Conservation (phyloP, 2,113 vertebrate species). For the Petroica traversi region DNA sequence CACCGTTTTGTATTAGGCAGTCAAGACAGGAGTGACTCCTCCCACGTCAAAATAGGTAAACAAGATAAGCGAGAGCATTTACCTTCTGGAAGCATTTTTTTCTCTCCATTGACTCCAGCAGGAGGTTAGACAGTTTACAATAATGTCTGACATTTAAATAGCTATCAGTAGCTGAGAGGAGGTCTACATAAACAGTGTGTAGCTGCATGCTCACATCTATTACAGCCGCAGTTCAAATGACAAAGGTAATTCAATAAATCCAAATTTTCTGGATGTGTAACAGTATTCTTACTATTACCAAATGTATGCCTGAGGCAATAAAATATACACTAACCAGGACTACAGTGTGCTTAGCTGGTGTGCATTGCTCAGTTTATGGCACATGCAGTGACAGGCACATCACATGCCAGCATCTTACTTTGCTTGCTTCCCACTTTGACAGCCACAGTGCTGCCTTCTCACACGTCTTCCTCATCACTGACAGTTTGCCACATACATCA, state of each 20-base stretch:
- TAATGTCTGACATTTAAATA: background rate
- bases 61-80: background rate
- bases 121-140: background rate
- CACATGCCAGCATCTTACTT: background rate
- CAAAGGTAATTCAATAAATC: background rate
- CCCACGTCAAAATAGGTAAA: background rate
- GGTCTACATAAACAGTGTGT: background rate
- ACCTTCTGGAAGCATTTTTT: background rate
- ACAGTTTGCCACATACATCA: constrained; percentile 33
- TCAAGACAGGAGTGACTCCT: background rate
- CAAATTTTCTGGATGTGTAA: background rate
- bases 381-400: background rate
- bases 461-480: background rate
- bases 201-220: background rate
- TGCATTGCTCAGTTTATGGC: background rate
- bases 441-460: constrained; percentile 9
- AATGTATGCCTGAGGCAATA: background rate
- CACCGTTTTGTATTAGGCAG: background rate
- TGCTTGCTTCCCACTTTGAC: constrained; percentile 11
- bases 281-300: background rate
- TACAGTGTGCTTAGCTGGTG: background rate
- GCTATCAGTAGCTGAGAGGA: background rate
- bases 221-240: background rate
- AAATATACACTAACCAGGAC: background rate
- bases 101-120: background rate